Percentiles rank a stretch among this genome's conserved stretches.
These are phyloP conservation scores for Diabrotica undecimpunctata DNA, from an alignment of 1,140 invertebrate genomes.

Conservation along the genomic window DNA sequence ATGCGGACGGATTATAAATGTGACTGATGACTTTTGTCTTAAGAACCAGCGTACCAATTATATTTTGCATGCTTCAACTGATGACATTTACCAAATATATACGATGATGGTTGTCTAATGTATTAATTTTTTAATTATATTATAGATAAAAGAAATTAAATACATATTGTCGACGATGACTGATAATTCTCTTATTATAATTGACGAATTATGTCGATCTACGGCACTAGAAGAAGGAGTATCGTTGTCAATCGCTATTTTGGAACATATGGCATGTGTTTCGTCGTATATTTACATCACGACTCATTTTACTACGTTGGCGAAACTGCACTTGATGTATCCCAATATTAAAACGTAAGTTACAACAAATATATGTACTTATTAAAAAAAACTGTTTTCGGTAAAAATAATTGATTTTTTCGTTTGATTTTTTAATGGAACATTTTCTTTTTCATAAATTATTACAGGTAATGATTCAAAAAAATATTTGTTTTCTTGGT, in stretches of 20 bases:
- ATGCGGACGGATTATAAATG: too few species aligned
- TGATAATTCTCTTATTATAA: conserved; percentile 71
- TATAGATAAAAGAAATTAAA: conserved; percentile 77
- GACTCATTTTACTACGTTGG: conserved; percentile 77
- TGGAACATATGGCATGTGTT: conserved; percentile 66
- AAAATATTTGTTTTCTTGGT: too few species aligned
- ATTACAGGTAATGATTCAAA: too few species aligned
- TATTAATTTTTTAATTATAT: conserved; percentile 19
- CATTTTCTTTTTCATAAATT: too few species aligned
- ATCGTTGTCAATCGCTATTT: conserved; percentile 76
- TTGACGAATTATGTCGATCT: conserved; percentile 83
- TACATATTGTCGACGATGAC: conserved; percentile 72
- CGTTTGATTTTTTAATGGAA: too few species aligned
- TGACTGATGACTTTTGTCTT: too few species aligned
- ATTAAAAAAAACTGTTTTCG: too few species aligned
- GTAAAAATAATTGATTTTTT: too few species aligned
- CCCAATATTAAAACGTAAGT: conserved; percentile 71
- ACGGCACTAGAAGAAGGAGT: conserved; percentile 81
- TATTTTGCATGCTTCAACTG: too few species aligned
- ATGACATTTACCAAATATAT: too few species aligned
- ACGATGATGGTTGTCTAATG: background rate
- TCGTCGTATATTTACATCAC: conserved; percentile 76
- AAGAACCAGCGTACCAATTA: too few species aligned
- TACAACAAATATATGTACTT: background rate
- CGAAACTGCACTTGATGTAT: conserved; percentile 69